Base-by-base conservation (phyloP, 2,113 vertebrate species). In the Mormyrus iriodes region DNA sequence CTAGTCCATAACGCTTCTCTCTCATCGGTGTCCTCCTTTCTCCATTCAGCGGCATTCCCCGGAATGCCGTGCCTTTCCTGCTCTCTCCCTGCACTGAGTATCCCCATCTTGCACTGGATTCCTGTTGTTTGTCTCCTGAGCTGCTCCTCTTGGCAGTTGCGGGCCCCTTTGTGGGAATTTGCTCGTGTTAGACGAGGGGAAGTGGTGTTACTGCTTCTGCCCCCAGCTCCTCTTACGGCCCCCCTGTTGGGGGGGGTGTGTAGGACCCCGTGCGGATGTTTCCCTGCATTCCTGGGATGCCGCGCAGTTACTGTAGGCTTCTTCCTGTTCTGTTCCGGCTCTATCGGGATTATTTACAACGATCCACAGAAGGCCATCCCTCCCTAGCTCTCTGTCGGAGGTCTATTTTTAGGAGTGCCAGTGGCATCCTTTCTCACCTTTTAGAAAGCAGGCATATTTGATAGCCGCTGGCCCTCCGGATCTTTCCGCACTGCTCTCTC, bases 261-360 rank as follows among this genome's bases (percentile, higher is more conserved):
- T 90, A 90, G 79, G 89, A 73, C 87, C 55, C 87, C 48, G 58
- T 69, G 86, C 90, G 86, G 86, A 88, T 65, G 89, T 89, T 90
- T 92, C 88, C 90, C 90, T 90, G 73, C 87, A 87, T 93, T 94
- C 86, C 88, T 91, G 90, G 69, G 86, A 90, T 91, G 83, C 90
- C 86, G 88, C 88, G 91, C 79, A 85, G 89, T 89, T 90, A 89
- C 89, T 53, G 24, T 91, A 83, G 82, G 21, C 31, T 73, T 87
- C 65, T 88, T 93, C 89, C 87, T 93, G 88, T 91, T 93, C 91
- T 92, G 92, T 94, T 91, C 92, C 92, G 83, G 87, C 91, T 87
- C 58, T 90, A 89, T 92, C 93, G 94, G 93, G 92, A 52, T 91
- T 93, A 90, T 94, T 95, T 93, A 91, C 88, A 55, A 76, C 92